Evolutionary conservation across 2,797 vertebrate species (phyloP), one percentile per base, ranked within the genome.

Genomic region (Adelosebastes latens): DNA sequence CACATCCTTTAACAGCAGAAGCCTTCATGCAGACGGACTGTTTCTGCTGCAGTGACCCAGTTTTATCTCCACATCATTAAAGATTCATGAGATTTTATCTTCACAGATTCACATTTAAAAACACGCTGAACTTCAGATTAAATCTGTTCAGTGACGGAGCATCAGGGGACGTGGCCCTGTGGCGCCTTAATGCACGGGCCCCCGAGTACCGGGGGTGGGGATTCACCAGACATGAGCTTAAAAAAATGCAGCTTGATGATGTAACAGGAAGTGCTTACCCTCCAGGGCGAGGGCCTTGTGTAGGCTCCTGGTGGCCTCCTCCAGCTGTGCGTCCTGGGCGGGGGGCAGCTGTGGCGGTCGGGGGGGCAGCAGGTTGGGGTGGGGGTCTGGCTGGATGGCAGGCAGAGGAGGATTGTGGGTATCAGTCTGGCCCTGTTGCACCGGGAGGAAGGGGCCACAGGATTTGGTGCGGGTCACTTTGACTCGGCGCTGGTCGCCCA

Each of bases 241-340:
- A 42, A 7, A 46, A 46, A 18, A 32, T 32, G 32, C 32, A 16
- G 42, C 42, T 46, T 46, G 42, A 46, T 46, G 8, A 52, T n/a
- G 49, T 52, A n/a, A 34, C 22, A 58, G 24, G 6, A 36, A 36
- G 42, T 0, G 2, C 59, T 68, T 60, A 93, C 94, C 97, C 88
- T 98, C 97, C 84, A 97, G 91, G 4, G 97, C 97, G 6, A 98
- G 94, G 18, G 96, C 96, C 92, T 97, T 98, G 90, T 97, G 97
- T 22, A 97, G 95, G 42, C 93, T 96, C 79, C 96, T 95, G 13
- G 93, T 95, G 61, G 95, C 91, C 62, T 96, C 96, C 25, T 96
- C 92, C 63, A 86, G 85, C 49, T 89, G 90, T 6, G 88, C 76
- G 7, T 94, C 91, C 93, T 78, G 94, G 77, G 9, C 55, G 16